Conservation (phyloP, 1,140 invertebrate genomes). For the Eulimnadia texana region DNA sequence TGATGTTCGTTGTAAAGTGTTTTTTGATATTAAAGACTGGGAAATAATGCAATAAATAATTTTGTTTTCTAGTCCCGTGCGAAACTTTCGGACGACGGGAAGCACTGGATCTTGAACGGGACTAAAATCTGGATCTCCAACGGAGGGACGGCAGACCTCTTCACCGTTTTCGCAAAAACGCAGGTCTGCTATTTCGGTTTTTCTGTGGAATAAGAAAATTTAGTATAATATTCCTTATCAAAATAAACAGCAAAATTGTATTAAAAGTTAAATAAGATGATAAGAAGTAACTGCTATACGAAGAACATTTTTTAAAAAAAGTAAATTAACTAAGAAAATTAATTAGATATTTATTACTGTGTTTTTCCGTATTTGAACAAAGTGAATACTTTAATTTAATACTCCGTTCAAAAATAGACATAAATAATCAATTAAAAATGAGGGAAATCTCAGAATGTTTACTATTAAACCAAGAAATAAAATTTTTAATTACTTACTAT, state of each 20-base stretch:
- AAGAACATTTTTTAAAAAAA: too few relatives aligned
- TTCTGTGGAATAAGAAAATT: background rate
- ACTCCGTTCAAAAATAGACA: too few relatives aligned
- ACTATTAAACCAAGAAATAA: background rate
- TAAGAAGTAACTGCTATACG: too few relatives aligned
- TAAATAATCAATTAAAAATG: background rate
- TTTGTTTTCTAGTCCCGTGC: constrained; percentile 29
- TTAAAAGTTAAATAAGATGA: too few relatives aligned
- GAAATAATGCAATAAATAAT: too few relatives aligned
- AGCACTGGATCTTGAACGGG: constrained; percentile 47
- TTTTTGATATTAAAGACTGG: too few relatives aligned
- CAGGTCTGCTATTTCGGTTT: constrained; percentile 15
- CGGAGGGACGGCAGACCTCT: constrained; percentile 50
- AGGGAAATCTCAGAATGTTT: background rate
- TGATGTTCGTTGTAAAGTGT: too few relatives aligned
- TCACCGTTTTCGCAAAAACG: constrained; percentile 52
- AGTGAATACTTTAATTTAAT: background rate
- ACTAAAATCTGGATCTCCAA: constrained; percentile 57
- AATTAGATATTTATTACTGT: background rate
- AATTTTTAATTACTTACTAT: background rate
- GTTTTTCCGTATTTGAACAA: background rate
- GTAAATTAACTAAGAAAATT: too few relatives aligned
- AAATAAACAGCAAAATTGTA: too few relatives aligned
- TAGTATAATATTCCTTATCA: too few relatives aligned
- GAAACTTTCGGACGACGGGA: constrained; percentile 38